Evolutionary conservation across 2,113 vertebrate species (phyloP).

Genomic region (Tamias sibiricus): DNA sequence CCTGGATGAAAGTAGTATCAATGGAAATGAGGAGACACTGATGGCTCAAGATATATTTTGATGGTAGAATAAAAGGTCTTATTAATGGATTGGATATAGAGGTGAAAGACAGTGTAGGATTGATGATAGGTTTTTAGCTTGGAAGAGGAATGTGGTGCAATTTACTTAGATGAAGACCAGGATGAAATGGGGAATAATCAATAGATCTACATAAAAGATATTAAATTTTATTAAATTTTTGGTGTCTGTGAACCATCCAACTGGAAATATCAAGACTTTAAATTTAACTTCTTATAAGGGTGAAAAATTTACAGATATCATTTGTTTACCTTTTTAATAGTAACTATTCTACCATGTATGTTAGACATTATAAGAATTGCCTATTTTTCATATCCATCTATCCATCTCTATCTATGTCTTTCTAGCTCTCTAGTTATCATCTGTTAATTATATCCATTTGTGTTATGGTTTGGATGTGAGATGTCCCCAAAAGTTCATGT

Average conservation of each 20-base stretch:
- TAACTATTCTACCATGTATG: background rate
- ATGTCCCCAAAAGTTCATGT: too few species aligned
- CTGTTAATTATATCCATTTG: background rate
- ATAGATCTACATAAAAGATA: background rate
- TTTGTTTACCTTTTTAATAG: background rate
- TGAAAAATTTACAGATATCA: background rate
- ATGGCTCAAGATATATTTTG: background rate
- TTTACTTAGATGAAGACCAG: background rate
- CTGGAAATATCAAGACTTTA: constrained; percentile 27
- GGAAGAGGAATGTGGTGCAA: background rate
- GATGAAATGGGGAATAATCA: background rate
- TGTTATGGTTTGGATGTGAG: too few species aligned
- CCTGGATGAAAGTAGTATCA: background rate
- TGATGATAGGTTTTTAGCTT: background rate
- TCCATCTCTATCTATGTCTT: background rate
- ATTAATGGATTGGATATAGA: background rate
- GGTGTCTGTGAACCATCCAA: background rate
- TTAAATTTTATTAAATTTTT: constrained; percentile 24
- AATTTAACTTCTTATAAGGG: background rate
- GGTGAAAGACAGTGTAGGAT: background rate
- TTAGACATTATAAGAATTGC: background rate
- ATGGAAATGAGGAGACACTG: background rate
- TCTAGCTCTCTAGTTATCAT: background rate
- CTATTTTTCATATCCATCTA: background rate
- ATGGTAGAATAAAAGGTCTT: background rate